Percentiles rank a stretch among this genome's conserved stretches.
Evolutionary conservation across 2,113 vertebrate species (phyloP).

Genomic region (Myiopsitta monachus): DNA sequence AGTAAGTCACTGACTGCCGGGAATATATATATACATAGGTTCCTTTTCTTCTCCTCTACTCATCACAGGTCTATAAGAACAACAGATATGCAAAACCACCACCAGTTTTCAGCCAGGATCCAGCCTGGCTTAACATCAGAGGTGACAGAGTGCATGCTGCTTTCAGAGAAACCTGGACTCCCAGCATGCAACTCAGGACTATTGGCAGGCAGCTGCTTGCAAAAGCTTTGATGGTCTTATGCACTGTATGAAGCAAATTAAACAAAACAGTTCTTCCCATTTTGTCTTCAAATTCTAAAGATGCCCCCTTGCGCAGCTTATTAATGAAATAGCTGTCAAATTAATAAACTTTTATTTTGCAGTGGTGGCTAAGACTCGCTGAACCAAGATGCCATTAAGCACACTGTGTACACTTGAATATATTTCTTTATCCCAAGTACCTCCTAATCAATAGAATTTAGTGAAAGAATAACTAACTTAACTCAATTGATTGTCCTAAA

Average conservation of each 20-base stretch:
- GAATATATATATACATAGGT: not conserved
- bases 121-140: not conserved
- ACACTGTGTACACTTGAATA: not conserved
- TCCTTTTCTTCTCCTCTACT: not conserved
- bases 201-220: not conserved
- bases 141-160: not conserved
- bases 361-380: not conserved
- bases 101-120: not conserved
- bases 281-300: not conserved
- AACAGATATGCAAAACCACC: not conserved
- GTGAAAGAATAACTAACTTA: not conserved
- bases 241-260: not conserved
- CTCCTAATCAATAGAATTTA: not conserved
- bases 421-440: not conserved
- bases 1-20: not conserved
- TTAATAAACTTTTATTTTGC: not conserved
- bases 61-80: not conserved
- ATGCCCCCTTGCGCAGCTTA: not conserved
- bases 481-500: not conserved
- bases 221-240: not conserved
- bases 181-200: not conserved
- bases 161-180: not conserved
- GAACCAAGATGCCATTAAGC: not conserved
- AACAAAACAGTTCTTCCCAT: not conserved
- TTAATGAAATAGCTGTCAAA: not conserved